Conservation (phyloP, 2,797 vertebrate species). For the Pangasius krempfi region DNA sequence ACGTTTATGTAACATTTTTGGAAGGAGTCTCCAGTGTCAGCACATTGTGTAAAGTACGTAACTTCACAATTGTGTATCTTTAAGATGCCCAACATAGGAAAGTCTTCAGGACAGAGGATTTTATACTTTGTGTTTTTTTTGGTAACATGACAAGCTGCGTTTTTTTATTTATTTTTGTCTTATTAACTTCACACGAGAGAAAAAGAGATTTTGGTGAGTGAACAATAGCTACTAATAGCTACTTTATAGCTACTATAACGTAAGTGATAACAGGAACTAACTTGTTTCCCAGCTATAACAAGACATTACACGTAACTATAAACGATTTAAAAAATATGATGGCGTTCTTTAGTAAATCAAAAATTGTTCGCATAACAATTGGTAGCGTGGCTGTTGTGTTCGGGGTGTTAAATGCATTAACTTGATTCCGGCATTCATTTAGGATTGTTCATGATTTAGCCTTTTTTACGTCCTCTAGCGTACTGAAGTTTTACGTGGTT, state of each 20-base stretch:
- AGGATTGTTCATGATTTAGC: neutral
- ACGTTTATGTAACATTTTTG: neutral
- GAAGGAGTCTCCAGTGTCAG: neutral
- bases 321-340: neutral
- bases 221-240: neutral
- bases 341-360: neutral
- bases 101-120: neutral
- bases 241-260: neutral
- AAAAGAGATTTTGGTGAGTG: neutral
- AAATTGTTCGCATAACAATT: neutral
- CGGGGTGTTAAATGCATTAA: neutral
- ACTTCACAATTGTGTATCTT: neutral
- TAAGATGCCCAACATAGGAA: neutral
- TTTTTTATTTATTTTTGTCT: neutral
- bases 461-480: neutral
- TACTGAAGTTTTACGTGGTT: neutral
- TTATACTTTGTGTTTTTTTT: neutral
- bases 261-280: neutral
- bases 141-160: neutral
- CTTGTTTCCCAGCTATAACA: neutral
- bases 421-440: neutral
- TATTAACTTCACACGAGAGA: neutral
- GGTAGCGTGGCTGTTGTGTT: neutral
- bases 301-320: neutral
- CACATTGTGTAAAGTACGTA: neutral